A percentile compares a stretch with the other conserved stretches of the same genome.
Evolutionary conservation across 2,888 invertebrate genomes (phyloP).

Genomic region (Meiosimyza decipiens): DNA sequence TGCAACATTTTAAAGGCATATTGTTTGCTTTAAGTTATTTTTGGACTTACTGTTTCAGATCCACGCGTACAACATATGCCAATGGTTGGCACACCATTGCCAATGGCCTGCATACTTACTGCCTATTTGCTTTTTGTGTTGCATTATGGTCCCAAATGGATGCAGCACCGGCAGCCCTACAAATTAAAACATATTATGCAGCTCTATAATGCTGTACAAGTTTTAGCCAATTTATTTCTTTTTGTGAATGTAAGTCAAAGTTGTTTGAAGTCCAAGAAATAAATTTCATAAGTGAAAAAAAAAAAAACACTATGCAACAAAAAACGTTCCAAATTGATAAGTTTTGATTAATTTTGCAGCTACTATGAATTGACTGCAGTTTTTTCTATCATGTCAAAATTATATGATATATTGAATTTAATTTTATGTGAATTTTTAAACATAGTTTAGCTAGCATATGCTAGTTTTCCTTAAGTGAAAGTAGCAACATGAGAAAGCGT

Average conservation of each 20-base stretch:
- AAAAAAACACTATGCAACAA: no score
- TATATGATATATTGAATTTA: no score
- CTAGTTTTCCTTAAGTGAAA: no score
- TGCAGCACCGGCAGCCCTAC: constrained; percentile 75
- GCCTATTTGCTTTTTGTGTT: constrained; percentile 77
- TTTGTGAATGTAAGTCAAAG: constrained; percentile 47
- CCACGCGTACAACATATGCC: constrained; percentile 72
- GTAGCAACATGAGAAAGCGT: no score
- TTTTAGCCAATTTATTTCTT: constrained; percentile 46
- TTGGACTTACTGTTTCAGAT: constrained; percentile 49
- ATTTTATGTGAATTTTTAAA: no score
- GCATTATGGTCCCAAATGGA: constrained; percentile 77
- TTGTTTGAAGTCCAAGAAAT: not conserved
- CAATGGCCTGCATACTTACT: constrained; percentile 69
- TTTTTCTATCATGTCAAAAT: no score
- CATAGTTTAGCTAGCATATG: no score
- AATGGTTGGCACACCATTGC: constrained; percentile 75
- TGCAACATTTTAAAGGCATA: not conserved
- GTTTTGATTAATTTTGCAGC: no score
- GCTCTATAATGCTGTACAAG: constrained; percentile 75
- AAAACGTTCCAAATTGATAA: no score
- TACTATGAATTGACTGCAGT: no score
- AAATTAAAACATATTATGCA: constrained; percentile 74
- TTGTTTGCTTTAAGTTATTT: no score
- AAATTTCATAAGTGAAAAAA: not conserved